Evolutionary conservation across 1,140 invertebrate genomes (phyloP).

Genomic region (Drosophila auraria): DNA sequence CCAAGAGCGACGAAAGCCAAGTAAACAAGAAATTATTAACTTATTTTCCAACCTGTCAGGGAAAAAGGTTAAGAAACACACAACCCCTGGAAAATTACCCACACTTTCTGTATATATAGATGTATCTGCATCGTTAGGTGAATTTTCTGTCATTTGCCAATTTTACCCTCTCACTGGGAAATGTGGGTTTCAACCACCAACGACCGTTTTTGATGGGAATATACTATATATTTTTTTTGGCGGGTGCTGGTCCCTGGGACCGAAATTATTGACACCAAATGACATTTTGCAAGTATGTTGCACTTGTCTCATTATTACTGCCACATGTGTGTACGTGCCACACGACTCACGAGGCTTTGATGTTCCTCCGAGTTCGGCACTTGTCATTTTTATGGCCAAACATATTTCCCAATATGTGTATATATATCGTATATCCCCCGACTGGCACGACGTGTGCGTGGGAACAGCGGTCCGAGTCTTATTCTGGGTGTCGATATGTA

Average conservation of each 20-base stretch:
- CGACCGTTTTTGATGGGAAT: constrained; percentile 30
- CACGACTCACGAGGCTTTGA: constrained; percentile 57
- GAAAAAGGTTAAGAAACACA: constrained; percentile 14
- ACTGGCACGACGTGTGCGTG: constrained; percentile 32
- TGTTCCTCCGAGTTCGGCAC: constrained; percentile 70
- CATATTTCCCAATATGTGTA: constrained; percentile 57
- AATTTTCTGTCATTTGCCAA: constrained; percentile 46
- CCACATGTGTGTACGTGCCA: constrained; percentile 81
- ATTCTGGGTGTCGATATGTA: constrained; percentile 74
- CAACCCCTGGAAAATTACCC: constrained; percentile 28
- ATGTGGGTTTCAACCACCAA: constrained; percentile 59
- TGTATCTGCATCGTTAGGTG: constrained; percentile 56
- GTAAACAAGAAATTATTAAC: constrained; percentile 32
- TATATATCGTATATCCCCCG: constrained; percentile 15
- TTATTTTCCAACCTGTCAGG: not conserved
- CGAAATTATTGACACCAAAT: constrained; percentile 77
- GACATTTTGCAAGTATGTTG: constrained; percentile 82
- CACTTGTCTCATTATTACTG: constrained; percentile 82
- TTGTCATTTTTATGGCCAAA: constrained; percentile 77
- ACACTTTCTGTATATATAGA: constrained; percentile 4
- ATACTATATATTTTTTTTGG: constrained; percentile 28
- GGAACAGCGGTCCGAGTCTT: constrained; percentile 37
- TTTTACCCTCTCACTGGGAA: constrained; percentile 36
- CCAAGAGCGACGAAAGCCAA: constrained; percentile 28
- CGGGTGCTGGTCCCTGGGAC: constrained; percentile 5